Base-by-base conservation (phyloP, 2,113 vertebrate genomes). In the Sinocyclocheilus grahami region DNA sequence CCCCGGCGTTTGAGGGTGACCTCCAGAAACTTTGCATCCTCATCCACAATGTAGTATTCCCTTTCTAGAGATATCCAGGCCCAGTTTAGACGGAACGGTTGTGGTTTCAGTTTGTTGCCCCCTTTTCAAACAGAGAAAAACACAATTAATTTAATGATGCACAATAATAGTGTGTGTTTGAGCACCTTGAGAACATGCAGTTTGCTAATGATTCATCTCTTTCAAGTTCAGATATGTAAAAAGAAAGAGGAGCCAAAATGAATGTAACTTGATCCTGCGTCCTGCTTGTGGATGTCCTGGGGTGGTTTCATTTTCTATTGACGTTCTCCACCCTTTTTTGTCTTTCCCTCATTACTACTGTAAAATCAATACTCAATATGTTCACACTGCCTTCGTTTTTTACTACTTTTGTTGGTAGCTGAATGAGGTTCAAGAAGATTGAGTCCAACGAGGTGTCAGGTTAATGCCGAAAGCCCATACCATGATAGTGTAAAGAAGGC, bases 11-110 rank as follows among this genome's bases (percentile, higher is more conserved):
- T 95, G 7, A 97, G 90, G 0, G 92, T 96, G 90, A 97, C 94
- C 86, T 97, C 95, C 51, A 97, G 90, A 90, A 96, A 95, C n/a
- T 85, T 94, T 51, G 94, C 93, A 2, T 95, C 96, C 88, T 97
- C 96, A 71, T 96, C 95, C 87, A 97, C 90, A 39, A 95, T 20
- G 20, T 96, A 97, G 86, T 92, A 95, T 67, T 96, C 93, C 89
- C 86, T 95, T 91, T 97, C 96, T 92, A 98, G 85, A 24, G 95
- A 97, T 91, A 97, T 95, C 95, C 96, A 97, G 87, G 96, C 93
- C 96, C 97, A 97, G 91, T 96, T 95, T 48, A 97, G 92, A 48
- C 90, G 88, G 90, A 97, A 97, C 1, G 92, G 90, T 87, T 97
- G 96, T 24, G 93, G 93, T 85, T 94, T 94, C 72, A 96, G 90